phyloP scores from a whole-genome alignment of 2,888 invertebrate genomes.

The Drosophila nigricruria region DNA sequence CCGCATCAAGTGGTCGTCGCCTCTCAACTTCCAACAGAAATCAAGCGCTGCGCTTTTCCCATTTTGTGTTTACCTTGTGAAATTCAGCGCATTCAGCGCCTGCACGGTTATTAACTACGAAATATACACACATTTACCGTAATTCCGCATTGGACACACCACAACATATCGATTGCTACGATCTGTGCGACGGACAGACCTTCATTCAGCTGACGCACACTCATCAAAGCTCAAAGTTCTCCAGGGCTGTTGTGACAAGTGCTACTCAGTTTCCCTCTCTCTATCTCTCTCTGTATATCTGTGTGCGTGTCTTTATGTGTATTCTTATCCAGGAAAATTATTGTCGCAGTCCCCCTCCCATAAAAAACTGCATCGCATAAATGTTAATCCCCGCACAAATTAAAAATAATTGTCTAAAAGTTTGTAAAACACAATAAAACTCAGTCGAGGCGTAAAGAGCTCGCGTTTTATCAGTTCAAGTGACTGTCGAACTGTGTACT shows the following conservation, averaged over 20 bases:
- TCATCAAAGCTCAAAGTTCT: slow-evolving; percentile 29
- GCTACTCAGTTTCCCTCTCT: background rate
- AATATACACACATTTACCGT: background rate
- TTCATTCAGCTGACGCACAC: slow-evolving; percentile 16
- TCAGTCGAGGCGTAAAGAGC: slow-evolving; percentile 6
- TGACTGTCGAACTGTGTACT: slow-evolving; percentile 31
- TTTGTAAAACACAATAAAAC: slow-evolving; percentile 20
- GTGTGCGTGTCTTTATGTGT: background rate
- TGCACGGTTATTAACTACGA: slow-evolving; percentile 3
- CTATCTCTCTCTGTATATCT: background rate
- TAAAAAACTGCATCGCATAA: slow-evolving; percentile 1
- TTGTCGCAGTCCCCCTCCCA: slow-evolving; percentile 31
- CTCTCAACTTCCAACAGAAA: slow-evolving; percentile 16
- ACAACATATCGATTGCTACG: slow-evolving; percentile 1
- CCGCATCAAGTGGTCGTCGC: slow-evolving; percentile 50
- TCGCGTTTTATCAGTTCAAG: slow-evolving; percentile 21
- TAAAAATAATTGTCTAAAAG: slow-evolving; percentile 6
- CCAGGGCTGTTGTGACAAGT: slow-evolving; percentile 46
- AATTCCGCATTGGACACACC: background rate
- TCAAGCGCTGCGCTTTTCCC: background rate
- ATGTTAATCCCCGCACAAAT: background rate
- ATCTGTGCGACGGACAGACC: slow-evolving; percentile 7
- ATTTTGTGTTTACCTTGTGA: slow-evolving; percentile 54
- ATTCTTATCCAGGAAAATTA: slow-evolving; percentile 14
- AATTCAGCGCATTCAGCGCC: slow-evolving; percentile 44